These are phyloP conservation scores for Tachysurus vachellii DNA, from an alignment of 2,113 vertebrate species.

Conservation along the genomic window DNA sequence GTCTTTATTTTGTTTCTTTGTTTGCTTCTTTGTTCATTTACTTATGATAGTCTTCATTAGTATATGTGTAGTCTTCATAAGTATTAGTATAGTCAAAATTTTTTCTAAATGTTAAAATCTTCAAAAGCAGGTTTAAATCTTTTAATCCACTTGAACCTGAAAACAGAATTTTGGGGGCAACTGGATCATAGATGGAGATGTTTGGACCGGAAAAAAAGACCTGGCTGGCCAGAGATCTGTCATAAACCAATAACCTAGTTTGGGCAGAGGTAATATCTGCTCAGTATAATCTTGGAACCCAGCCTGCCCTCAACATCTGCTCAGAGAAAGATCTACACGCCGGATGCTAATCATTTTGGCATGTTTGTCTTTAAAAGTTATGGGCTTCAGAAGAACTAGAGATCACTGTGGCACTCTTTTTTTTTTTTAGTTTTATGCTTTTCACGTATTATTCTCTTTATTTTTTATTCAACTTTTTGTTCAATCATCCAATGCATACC, in stretches of 20 bases:
- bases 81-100: neutral
- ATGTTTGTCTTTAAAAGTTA: constrained; percentile 33
- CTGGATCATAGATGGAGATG: neutral
- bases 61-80: neutral
- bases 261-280: constrained; percentile 47
- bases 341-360: constrained; percentile 30
- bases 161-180: neutral
- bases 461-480: neutral
- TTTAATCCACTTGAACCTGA: neutral
- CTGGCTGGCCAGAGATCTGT: constrained; percentile 16
- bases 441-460: neutral
- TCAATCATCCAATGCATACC: neutral
- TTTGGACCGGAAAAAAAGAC: neutral
- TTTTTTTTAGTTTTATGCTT: neutral
- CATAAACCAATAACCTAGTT: constrained; percentile 9
- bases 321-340: constrained; percentile 23
- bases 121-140: neutral
- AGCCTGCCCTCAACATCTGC: constrained; percentile 51
- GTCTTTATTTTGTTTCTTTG: neutral
- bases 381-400: constrained; percentile 47
- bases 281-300: constrained; percentile 46
- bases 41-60: neutral
- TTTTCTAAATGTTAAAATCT: neutral
- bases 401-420: constrained; percentile 22
- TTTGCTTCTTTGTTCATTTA: neutral